Conservation (phyloP, 2,113 vertebrate genomes). For the Marmota flaviventris region DNA sequence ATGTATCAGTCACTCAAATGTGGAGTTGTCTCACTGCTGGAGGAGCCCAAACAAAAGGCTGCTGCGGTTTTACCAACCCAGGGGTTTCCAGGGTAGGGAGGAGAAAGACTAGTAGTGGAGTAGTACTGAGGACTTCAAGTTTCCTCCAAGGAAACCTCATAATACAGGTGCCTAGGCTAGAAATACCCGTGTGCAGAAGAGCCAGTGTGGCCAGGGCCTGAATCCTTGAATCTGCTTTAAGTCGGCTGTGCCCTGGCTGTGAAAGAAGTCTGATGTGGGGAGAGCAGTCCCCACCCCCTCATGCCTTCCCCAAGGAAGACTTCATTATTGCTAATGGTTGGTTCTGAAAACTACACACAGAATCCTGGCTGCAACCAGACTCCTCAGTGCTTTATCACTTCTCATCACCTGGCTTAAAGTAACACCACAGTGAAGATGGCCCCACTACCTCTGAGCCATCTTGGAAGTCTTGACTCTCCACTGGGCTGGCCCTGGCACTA, state of each 20-base stretch:
- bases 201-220: fast-evolving
- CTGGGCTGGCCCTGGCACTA: background rate
- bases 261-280: no score
- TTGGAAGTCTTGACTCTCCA: background rate
- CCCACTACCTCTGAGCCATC: background rate
- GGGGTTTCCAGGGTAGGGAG: no score
- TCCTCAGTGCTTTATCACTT: background rate
- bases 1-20: background rate
- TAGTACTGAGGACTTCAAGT: background rate
- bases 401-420: background rate
- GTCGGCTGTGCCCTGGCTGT: no score
- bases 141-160: background rate
- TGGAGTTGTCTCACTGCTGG: background rate
- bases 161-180: background rate
- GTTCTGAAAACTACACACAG: background rate
- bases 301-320: background rate
- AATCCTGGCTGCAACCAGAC: background rate
- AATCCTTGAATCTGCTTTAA: background rate
- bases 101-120: no score
- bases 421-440: background rate
- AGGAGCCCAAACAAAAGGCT: background rate
- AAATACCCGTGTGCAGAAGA: background rate
- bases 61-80: background rate
- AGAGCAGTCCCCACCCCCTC: background rate
- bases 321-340: fast-evolving